A percentile compares a stretch with the other conserved stretches of the same genome.
Conservation (phyloP, 2,797 vertebrate genomes). For the Kryptopterus vitreolus region DNA sequence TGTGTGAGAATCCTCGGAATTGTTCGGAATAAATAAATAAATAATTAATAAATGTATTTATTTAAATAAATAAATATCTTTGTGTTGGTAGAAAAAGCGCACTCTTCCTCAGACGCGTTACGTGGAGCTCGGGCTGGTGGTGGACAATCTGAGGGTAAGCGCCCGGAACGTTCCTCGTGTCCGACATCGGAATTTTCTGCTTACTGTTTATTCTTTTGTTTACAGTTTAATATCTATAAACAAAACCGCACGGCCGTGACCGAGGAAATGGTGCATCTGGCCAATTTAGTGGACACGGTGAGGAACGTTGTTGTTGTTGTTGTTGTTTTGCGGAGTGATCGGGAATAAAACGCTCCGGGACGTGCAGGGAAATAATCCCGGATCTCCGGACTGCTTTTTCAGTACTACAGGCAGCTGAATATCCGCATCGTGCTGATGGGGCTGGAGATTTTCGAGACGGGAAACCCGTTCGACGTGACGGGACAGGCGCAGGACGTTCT, state of each 20-base stretch:
- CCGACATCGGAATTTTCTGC: background rate
- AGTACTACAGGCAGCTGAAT: conserved; percentile 79
- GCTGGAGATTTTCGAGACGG: conserved; percentile 75
- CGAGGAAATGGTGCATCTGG: conserved; percentile 78
- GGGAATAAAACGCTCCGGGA: background rate
- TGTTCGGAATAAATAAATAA: too few relatives aligned
- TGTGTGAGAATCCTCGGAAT: too few relatives aligned
- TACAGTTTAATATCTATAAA: conserved; percentile 72
- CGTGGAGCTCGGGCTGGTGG: conserved; percentile 83
- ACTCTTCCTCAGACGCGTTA: conserved; percentile 79
- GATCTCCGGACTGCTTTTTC: background rate
- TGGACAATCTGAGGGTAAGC: conserved; percentile 83
- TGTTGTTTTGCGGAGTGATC: background rate
- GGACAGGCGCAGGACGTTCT: conserved; percentile 74
- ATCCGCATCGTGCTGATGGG: conserved; percentile 82
- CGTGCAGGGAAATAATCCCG: background rate
- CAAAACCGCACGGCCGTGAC: conserved; percentile 68
- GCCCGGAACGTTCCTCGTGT: background rate
- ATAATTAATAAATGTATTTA: too few relatives aligned
- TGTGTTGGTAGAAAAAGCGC: conserved; percentile 72
- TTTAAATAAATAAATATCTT: background rate
- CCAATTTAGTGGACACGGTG: conserved; percentile 85
- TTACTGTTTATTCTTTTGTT: conserved; percentile 11
- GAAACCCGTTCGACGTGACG: conserved; percentile 74
- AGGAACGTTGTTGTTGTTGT: conserved; percentile 41